phyloP scores from a whole-genome alignment of 2,113 vertebrate genomes.

The Serilophus lunatus region DNA sequence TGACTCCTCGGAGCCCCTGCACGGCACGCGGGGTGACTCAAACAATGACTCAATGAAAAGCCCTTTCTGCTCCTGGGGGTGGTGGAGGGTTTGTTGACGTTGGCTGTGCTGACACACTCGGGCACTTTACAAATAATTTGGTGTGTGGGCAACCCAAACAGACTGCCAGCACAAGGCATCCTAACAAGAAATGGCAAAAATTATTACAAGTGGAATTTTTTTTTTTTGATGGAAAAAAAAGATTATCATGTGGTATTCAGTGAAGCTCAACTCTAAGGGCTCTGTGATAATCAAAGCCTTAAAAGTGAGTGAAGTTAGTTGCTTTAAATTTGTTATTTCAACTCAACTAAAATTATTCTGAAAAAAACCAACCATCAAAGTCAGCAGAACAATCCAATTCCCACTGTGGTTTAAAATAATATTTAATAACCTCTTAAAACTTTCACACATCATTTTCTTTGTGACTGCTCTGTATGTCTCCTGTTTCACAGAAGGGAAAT shows the following conservation, averaged over 20 bases:
- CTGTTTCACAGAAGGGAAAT: not conserved
- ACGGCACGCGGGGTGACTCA: not conserved
- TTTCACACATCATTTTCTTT: not conserved
- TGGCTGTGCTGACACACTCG: conserved; percentile 25
- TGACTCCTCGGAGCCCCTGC: conserved; percentile 66
- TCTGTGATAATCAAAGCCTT: conserved; percentile 1
- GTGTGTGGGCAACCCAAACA: not conserved
- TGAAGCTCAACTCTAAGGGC: conserved; percentile 3
- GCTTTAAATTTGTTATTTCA: conserved; percentile 28
- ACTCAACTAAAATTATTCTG: conserved; percentile 9
- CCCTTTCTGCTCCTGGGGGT: not conserved
- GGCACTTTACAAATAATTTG: not conserved
- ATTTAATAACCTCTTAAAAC: conserved; percentile 22
- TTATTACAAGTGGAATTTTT: conserved; percentile 1
- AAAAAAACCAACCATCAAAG: not conserved
- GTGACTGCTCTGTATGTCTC: not conserved
- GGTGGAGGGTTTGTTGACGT: conserved; percentile 20
- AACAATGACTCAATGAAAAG: conserved; percentile 56
- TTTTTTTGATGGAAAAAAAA: conserved; percentile 11
- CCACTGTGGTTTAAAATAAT: conserved; percentile 8
- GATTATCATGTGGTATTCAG: not conserved
- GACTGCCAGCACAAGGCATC: not conserved
- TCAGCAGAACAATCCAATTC: conserved; percentile 7
- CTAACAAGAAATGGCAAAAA: not conserved
- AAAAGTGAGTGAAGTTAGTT: not conserved